Base-by-base conservation (phyloP, 2,888 invertebrate species). In the Clanis bilineata region DNA sequence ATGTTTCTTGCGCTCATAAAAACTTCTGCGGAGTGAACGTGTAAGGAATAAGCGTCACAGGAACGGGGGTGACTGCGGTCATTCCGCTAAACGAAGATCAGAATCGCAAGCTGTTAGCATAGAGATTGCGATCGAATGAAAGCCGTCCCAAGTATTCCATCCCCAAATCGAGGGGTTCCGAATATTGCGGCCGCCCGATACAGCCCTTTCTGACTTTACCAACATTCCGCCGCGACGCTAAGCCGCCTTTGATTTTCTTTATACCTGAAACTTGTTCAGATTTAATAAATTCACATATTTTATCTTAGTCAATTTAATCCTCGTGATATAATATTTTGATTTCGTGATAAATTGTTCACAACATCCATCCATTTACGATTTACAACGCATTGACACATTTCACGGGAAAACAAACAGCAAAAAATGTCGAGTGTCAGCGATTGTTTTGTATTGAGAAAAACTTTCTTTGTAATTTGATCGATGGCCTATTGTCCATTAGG, bases 61-160 rank as follows among this genome's bases (percentile, higher is more conserved):
- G 80, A 80, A 79, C 79, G 76, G 85, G 85, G 88, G 90, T 86
- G 90, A 82, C 90, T 90, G 92, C 89, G 92, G 92, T 92, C 92
- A 92, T 92, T 92, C 78, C 88, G 91, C 90, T 91, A 92, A 92
- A 91, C 91, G 92, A 91, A 92, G 92, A 92, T 92, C 91, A 88
- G 89, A 92, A 92, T 92, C 92, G 90, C 87, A 87, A 86, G 89
- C 91, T 90, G 89, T 91, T 92, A 91, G 92, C 91, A 92, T 92
- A 92, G 91, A 92, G 90, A 92, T 92, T 90, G 91, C 87, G 85
- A 92, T 90, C 90, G 89, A 90, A 88, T 88, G 89, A 86, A 87
- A 86, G 86, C 88, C 86, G 82, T 82, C 84, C 84, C 77, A 83
- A 87, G 89, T 87, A 90, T 87, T 90, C 88, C 88, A 89, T 90